Evolutionary conservation across 2,797 vertebrate species (phyloP), one percentile per base, ranked within the genome.

Genomic region (Balearica regulorum): DNA sequence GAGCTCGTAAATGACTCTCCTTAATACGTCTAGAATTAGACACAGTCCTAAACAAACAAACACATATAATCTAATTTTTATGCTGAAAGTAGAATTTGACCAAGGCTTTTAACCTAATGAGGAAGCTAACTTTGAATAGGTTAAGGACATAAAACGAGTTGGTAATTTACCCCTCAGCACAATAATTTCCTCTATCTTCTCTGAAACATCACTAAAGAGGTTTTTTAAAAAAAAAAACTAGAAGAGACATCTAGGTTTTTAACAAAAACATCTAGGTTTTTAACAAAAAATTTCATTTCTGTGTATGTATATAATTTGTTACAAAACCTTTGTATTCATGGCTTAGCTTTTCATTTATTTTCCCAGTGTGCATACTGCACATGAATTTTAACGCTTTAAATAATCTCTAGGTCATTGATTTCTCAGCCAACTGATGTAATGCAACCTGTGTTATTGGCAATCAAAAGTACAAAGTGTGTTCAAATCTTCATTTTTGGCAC

Each of bases 331-430:
- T 85, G 22, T 29, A 64, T 48, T 66, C 17, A 31, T 31, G 6
- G 35, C 35, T 92, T 83, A 75, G 17, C n/a, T 44, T 91, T 66
- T 77, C 49, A 28, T 81, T 51, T 89, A 21, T 80, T 95, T 81
- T 96, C 71, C 19, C 17, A 69, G 37, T 81, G 16, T 72, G 29
- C 22, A 92, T 43, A 46, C 33, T 87, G 48, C 28, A 43, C 43
- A 62, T 82, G 43, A 69, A 90, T 97, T 95, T 93, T 90, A 96
- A 82, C 43, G 54, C 16, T 90, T 76, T 69, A 96, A 94, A 94
- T 94, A 57, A 72, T 51, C 35, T 91, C 96, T 87, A 72, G 33
- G 60, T 94, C 43, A 73, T 51, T 89, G 43, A 79, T 89, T 95
- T 87, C 76, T 86, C 77, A 72, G 31, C 68, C 92, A 95, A 70